These are phyloP conservation scores for Luscinia megarhynchos DNA, from an alignment of 2,797 vertebrate species.

Conservation along the genomic window DNA sequence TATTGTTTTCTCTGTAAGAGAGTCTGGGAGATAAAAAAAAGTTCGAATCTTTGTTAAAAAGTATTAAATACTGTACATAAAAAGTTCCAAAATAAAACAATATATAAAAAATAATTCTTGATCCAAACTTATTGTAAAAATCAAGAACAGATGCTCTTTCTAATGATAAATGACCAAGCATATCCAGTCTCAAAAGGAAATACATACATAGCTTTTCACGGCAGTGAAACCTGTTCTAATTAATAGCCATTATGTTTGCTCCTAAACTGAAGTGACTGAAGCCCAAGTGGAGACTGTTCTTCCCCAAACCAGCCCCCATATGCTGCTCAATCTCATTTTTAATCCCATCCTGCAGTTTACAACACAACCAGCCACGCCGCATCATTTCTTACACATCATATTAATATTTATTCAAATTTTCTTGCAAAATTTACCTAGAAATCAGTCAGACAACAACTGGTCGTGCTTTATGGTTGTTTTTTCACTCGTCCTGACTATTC, in stretches of 20 bases:
- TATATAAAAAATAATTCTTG: fast-evolving
- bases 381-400: not conserved
- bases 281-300: not conserved
- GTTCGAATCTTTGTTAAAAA: not conserved
- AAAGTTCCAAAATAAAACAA: not conserved
- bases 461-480: not conserved
- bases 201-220: fast-evolving
- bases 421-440: not conserved
- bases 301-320: not conserved
- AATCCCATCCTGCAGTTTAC: not conserved
- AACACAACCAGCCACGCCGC: fast-evolving
- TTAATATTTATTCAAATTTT: not conserved
- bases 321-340: not conserved
- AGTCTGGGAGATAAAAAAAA: not conserved
- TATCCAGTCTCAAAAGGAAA: not conserved
- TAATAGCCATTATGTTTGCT: not conserved
- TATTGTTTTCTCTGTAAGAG: not conserved
- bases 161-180: not conserved
- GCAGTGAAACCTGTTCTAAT: not conserved
- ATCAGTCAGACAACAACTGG: not conserved
- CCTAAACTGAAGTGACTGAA: not conserved
- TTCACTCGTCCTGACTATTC: not conserved
- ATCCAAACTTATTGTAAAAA: not conserved
- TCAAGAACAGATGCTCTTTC: not conserved
- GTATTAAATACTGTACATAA: not conserved